Percentiles rank a stretch among this genome's conserved stretches.
phyloP scores from a whole-genome alignment of 2,113 vertebrate genomes.

The Perognathus longimembris region DNA sequence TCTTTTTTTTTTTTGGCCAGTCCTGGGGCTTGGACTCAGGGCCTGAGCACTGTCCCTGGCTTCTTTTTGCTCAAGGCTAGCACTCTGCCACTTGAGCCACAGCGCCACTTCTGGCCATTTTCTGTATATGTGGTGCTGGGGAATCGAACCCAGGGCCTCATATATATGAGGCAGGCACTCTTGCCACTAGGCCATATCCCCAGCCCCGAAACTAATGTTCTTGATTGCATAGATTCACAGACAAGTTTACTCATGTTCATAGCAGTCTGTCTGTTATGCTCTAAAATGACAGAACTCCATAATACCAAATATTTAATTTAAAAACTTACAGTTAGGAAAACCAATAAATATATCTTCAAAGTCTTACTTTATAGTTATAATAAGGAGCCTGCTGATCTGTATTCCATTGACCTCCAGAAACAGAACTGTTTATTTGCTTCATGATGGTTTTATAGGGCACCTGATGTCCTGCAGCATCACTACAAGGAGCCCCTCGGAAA shows the following conservation, averaged over 20 bases:
- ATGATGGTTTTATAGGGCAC: conserved; percentile 91
- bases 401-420: conserved; percentile 92
- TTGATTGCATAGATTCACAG: conserved; percentile 48
- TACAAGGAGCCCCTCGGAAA: conserved; percentile 95
- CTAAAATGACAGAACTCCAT: conserved; percentile 46
- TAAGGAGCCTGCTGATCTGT: conserved; percentile 91
- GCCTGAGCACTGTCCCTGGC: too few species aligned
- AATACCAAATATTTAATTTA: conserved; percentile 15
- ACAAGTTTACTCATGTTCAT: conserved; percentile 33
- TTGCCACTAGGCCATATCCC: too few species aligned
- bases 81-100: too few species aligned
- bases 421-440: conserved; percentile 91
- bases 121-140: too few species aligned
- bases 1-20: too few species aligned
- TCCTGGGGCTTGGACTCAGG: too few species aligned
- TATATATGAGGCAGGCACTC: too few species aligned
- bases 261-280: background rate
- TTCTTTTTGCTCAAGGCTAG: too few species aligned
- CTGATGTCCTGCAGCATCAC: conserved; percentile 93
- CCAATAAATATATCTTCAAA: conserved; percentile 15
- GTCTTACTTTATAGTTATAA: conserved; percentile 93
- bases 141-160: too few species aligned
- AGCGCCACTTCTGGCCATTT: too few species aligned
- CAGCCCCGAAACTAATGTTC: too few species aligned
- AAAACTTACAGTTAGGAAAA: conserved; percentile 35